Evolutionary conservation across 35 echinoderm and acorn worm genomes (phyloP).

Genomic region (Nesometra sesokonis): DNA sequence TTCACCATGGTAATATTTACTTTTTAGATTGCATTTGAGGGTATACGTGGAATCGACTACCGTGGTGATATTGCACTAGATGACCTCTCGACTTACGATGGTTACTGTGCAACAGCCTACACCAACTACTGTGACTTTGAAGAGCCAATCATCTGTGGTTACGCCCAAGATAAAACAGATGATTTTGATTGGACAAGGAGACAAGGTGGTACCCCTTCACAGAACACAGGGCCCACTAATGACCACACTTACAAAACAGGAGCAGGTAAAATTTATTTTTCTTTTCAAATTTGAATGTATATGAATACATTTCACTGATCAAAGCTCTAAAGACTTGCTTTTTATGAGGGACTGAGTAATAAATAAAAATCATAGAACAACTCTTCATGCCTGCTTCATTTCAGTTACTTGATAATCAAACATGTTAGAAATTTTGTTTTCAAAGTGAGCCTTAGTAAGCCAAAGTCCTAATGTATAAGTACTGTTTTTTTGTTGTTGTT

Average conservation of each 20-base stretch:
- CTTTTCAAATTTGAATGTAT: background rate
- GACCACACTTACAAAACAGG: slow-evolving; percentile 42
- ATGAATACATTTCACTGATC: too few species aligned
- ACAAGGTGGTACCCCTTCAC: slow-evolving; percentile 13
- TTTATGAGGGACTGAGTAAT: too few species aligned
- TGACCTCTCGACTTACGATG: background rate
- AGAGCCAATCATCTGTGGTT: slow-evolving; percentile 35
- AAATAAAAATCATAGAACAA: too few species aligned
- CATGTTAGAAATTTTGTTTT: too few species aligned
- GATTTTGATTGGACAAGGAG: slow-evolving; percentile 35
- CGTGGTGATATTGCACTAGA: background rate
- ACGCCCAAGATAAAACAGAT: slow-evolving; percentile 27
- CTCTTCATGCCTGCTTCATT: too few species aligned
- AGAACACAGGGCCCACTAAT: slow-evolving; percentile 42
- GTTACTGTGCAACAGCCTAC: background rate
- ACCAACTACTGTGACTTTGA: slow-evolving; percentile 44
- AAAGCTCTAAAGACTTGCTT: too few species aligned
- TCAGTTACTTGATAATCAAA: too few species aligned
- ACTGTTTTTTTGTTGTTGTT: too few species aligned
- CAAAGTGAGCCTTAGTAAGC: too few species aligned
- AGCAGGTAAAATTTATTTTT: slow-evolving; percentile 6
- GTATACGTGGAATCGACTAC: background rate
- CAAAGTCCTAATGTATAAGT: too few species aligned
- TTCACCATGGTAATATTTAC: too few species aligned
- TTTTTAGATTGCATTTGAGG: slow-evolving; percentile 11